Evolutionary conservation across 2,797 vertebrate genomes (phyloP).

Genomic region (Setipinna tenuifilis): DNA sequence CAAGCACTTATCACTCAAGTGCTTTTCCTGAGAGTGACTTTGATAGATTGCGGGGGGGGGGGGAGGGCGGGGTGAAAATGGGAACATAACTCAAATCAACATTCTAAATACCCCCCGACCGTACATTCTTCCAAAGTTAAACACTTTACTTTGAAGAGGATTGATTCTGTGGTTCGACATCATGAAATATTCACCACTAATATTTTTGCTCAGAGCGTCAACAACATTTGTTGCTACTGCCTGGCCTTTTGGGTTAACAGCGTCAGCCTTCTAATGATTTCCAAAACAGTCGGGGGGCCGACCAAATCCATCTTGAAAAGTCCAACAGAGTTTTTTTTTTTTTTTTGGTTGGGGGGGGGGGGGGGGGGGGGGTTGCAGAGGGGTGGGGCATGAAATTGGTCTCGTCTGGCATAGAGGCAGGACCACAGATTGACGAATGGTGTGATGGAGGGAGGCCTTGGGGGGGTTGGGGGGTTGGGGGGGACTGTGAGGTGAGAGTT

Average conservation of each 20-base stretch:
- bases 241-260: constrained; percentile 22
- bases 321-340: constrained; percentile 1
- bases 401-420: neutral
- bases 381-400: neutral
- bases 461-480: neutral
- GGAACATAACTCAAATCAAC: constrained; percentile 51
- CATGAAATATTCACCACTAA: constrained; percentile 25
- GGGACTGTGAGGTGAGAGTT: neutral
- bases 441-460: neutral
- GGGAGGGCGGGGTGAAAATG: constrained; percentile 55
- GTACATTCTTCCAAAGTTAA: constrained; percentile 36
- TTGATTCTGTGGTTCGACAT: constrained; percentile 24
- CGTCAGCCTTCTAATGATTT: constrained; percentile 13
- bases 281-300: constrained; percentile 1
- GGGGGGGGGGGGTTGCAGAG: neutral
- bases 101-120: constrained; percentile 39
- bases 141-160: constrained; percentile 26
- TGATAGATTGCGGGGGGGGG: constrained; percentile 63
- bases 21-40: constrained; percentile 52
- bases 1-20: constrained; percentile 55
- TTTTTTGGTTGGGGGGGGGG: neutral
- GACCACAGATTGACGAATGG: neutral
- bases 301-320: constrained; percentile 16
- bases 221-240: constrained; percentile 24
- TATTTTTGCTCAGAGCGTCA: constrained; percentile 15